phyloP scores from a whole-genome alignment of 2,797 vertebrate genomes.

The Acestrorhynchus altus region DNA sequence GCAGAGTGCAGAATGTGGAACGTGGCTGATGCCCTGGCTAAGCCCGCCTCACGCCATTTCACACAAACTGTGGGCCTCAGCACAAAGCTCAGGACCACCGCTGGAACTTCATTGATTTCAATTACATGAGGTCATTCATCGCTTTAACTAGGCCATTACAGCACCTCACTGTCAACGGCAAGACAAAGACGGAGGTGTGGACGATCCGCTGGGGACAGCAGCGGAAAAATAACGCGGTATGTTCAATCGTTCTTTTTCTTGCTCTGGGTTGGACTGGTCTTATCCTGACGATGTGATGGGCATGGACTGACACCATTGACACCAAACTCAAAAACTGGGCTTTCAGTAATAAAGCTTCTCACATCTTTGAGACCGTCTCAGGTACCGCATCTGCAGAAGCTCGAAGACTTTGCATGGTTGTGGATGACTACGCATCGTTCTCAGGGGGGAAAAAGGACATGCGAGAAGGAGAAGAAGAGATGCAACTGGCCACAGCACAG shows the following conservation, averaged over 20 bases:
- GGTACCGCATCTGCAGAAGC: no score
- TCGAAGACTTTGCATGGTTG: no score
- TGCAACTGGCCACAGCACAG: no score
- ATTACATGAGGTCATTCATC: conserved; percentile 68
- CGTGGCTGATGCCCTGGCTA: conserved; percentile 54
- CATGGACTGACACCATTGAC: not conserved
- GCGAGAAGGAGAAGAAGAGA: no score
- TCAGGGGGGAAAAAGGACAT: no score
- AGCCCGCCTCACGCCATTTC: conserved; percentile 64
- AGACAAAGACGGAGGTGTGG: conserved; percentile 60
- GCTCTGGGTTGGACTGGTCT: not conserved
- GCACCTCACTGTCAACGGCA: conserved; percentile 64
- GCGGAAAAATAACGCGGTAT: conserved; percentile 16
- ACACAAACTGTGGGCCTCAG: conserved; percentile 64
- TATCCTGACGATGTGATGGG: conserved; percentile 12
- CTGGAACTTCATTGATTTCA: conserved; percentile 73
- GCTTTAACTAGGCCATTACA: conserved; percentile 73
- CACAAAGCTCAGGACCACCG: conserved; percentile 60
- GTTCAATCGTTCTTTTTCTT: conserved; percentile 17
- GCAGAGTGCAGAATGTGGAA: conserved; percentile 55
- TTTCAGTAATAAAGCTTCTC: no score
- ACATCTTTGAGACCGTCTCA: no score
- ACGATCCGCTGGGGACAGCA: conserved; percentile 13
- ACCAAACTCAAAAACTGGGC: no score
- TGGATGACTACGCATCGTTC: no score